These are phyloP conservation scores for Pristionchus exspectatus DNA, from an alignment of 2,888 invertebrate genomes.

Conservation along the genomic window DNA sequence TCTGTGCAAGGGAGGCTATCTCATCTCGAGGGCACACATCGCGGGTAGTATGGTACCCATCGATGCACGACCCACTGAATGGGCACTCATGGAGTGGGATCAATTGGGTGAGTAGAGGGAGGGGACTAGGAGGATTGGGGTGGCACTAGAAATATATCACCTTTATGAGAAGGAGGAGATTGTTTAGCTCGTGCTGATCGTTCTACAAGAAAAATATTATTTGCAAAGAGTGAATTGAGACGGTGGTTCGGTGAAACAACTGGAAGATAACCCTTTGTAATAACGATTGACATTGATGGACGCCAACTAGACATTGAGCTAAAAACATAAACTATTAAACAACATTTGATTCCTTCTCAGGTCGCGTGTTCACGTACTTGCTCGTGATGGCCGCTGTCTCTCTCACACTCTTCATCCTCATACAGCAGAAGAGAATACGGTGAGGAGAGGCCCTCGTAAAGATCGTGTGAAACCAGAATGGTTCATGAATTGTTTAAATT, in stretches of 20 bases:
- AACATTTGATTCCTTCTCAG: constrained; percentile 1
- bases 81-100: constrained; percentile 44
- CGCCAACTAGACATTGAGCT: no score
- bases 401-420: background rate
- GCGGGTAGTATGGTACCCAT: background rate
- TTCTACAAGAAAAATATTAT: no score
- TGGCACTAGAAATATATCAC: no score
- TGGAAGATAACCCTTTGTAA: no score
- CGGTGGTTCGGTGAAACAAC: no score
- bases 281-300: no score
- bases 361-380: constrained; percentile 48
- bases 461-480: background rate
- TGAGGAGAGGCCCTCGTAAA: background rate
- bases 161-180: no score
- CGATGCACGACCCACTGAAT: background rate
- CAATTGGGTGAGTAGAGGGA: constrained; percentile 7
- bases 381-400: constrained; percentile 9
- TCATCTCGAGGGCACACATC: constrained; percentile 10
- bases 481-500: no score
- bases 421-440: constrained; percentile 35
- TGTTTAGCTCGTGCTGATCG: no score
- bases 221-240: no score
- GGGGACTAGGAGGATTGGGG: background rate
- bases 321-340: no score
- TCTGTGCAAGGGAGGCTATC: constrained; percentile 48